Base-by-base conservation (phyloP, 2,888 invertebrate species). In the Apodemia zela region DNA sequence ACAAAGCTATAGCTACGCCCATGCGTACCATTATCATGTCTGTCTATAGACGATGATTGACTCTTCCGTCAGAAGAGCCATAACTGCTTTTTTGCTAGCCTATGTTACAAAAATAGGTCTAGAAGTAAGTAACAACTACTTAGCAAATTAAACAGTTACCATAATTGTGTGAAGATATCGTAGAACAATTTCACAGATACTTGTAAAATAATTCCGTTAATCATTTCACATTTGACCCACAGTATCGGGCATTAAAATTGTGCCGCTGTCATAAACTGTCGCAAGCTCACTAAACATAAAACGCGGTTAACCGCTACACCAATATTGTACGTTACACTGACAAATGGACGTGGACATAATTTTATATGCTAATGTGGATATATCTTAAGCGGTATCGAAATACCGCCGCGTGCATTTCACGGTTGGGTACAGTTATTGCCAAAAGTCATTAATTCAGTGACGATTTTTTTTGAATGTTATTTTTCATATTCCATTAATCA, bases 321-420 rank as follows among this genome's bases (percentile, higher is more conserved):
- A 69, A 75, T 75, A 72, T 62, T 68, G 73, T 76, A 71, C 77
- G 76, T 77, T 73, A 72, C 76, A 73, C 73, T 72, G 70, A 73
- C 67, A 65, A 64, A 70, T 74, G 73, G 71, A 76, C 73, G 71
- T 70, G 72, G 79, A 83, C 75, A 77, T 80, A 82, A 84, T 87
- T 88, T 84, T 77, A 71, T 87, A 88, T 88, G 87, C 81, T 83
- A 88, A 88, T 86, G 77, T 72, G 64, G 73, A 73, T 51, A 82
- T 87, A 88, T 88, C 88, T 86, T 83, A 87, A 88, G 87, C 84
- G 79, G 79, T 82, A 89, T 88, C 89, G 13, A 71, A 81, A 84
- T 51, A 51, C 51, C 13, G 21, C 51, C 21, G 51, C 51, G 51
- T 21, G 21, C 49, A 18, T 49, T 18, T 18, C 49, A 49, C 49